Evolutionary conservation across 2,113 vertebrate species (phyloP).

Genomic region (Etheostoma spectabile): DNA sequence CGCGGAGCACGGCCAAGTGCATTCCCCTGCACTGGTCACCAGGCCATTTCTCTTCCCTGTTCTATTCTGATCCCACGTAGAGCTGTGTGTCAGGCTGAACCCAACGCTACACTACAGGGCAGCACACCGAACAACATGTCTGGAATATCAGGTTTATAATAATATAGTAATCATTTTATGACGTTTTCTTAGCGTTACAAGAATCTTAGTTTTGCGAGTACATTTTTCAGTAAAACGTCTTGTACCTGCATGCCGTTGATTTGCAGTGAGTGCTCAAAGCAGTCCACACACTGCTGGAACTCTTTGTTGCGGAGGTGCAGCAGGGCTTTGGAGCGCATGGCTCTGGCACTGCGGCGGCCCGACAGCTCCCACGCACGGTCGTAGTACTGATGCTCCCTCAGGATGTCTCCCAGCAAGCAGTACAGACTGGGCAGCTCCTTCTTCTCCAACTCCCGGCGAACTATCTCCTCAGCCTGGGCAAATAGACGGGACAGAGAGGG

Average conservation of each 20-base stretch:
- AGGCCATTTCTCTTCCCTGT: no score
- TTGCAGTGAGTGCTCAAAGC: constrained; percentile 91
- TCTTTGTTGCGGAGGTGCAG: constrained; percentile 90
- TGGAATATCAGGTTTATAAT: not conserved
- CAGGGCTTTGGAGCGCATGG: constrained; percentile 95
- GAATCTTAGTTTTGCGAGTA: not conserved
- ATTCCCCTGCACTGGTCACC: no score
- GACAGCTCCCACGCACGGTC: constrained; percentile 96
- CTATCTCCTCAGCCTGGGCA: constrained; percentile 92
- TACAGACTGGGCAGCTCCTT: constrained; percentile 90
- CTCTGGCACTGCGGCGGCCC: constrained; percentile 88
- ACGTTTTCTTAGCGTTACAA: not conserved
- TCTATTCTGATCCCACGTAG: no score
- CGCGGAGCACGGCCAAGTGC: no score
- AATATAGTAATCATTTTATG: not conserved
- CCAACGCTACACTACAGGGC: not conserved
- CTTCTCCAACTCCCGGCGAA: constrained; percentile 91
- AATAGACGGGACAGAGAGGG: not conserved
- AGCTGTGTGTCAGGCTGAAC: no score
- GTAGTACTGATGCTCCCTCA: constrained; percentile 91
- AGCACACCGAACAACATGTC: not conserved
- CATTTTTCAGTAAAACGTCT: not conserved
- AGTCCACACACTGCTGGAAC: constrained; percentile 89
- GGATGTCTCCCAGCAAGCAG: constrained; percentile 94
- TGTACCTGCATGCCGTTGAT: constrained; percentile 95